Evolutionary conservation across 1,140 invertebrate species (phyloP).

Genomic region (Drosophila auraria): DNA sequence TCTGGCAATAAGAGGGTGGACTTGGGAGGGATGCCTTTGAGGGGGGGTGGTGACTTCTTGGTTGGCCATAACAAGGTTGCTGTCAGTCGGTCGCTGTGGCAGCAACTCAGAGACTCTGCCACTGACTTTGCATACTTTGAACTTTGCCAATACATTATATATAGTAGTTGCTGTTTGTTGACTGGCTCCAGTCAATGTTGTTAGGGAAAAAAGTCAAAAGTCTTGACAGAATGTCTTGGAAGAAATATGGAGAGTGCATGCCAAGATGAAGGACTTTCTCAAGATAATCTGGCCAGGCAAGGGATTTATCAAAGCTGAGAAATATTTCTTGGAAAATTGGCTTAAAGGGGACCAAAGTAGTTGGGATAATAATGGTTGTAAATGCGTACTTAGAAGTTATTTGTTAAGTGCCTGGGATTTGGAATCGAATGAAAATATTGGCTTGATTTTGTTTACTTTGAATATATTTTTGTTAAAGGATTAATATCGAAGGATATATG

Average conservation of each 20-base stretch:
- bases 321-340: neutral
- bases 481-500: no score
- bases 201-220: constrained; percentile 43
- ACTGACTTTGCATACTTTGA: constrained; percentile 76
- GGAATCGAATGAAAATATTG: no score
- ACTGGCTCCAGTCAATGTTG: constrained; percentile 26
- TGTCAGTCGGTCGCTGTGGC: constrained; percentile 44
- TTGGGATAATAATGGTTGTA: neutral
- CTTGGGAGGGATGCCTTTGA: neutral
- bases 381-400: neutral
- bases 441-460: neutral
- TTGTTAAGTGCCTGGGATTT: neutral
- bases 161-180: constrained; percentile 34
- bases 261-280: neutral
- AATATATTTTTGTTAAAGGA: no score
- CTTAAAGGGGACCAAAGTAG: neutral
- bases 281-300: constrained; percentile 15
- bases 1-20: neutral
- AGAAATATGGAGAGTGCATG: constrained; percentile 38
- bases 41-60: constrained; percentile 15
- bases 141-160: constrained; percentile 67
- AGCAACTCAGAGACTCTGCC: constrained; percentile 23
- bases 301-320: constrained; percentile 7
- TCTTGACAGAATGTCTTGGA: constrained; percentile 44
- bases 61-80: constrained; percentile 54